Conservation (phyloP, 2,888 invertebrate genomes). For the Thereva unica region DNA sequence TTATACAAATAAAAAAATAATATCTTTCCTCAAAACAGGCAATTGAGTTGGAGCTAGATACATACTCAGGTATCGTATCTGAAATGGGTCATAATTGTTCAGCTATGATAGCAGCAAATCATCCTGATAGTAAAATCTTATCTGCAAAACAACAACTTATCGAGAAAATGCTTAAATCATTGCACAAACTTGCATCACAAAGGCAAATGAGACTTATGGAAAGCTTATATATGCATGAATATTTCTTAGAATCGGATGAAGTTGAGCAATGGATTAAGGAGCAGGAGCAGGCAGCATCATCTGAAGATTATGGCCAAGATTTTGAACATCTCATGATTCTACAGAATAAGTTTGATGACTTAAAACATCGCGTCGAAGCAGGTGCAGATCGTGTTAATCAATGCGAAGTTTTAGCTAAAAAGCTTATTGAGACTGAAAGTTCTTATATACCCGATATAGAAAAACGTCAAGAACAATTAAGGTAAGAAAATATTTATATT, state of each 20-base stretch:
- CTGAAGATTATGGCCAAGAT: slow-evolving; percentile 94
- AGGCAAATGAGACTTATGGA: slow-evolving; percentile 87
- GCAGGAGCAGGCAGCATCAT: slow-evolving; percentile 83
- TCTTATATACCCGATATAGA: slow-evolving; percentile 85
- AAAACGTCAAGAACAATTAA: slow-evolving; percentile 81
- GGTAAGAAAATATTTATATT: slow-evolving; percentile 62
- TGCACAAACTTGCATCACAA: slow-evolving; percentile 78
- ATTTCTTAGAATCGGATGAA: slow-evolving; percentile 86
- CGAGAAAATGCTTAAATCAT: slow-evolving; percentile 75
- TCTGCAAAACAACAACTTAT: slow-evolving; percentile 75
- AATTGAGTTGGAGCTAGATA: slow-evolving; percentile 86
- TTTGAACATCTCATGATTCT: slow-evolving; percentile 86
- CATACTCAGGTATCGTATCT: slow-evolving; percentile 86
- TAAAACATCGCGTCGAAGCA: slow-evolving; percentile 86
- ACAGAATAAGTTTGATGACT: slow-evolving; percentile 89
- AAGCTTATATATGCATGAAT: slow-evolving; percentile 88
- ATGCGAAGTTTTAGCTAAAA: slow-evolving; percentile 87
- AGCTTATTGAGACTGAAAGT: slow-evolving; percentile 81
- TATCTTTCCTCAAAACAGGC: slow-evolving; percentile 62
- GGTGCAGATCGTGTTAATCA: slow-evolving; percentile 89
- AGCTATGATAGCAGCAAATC: slow-evolving; percentile 77
- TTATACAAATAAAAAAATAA: slow-evolving; percentile 1
- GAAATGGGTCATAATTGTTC: slow-evolving; percentile 90
- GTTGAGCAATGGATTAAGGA: slow-evolving; percentile 92
- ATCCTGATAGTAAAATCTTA: slow-evolving; percentile 83